Evolutionary conservation across 2,888 invertebrate genomes (phyloP), one percentile per base, ranked within the genome.

Genomic region (Formica aserva): DNA sequence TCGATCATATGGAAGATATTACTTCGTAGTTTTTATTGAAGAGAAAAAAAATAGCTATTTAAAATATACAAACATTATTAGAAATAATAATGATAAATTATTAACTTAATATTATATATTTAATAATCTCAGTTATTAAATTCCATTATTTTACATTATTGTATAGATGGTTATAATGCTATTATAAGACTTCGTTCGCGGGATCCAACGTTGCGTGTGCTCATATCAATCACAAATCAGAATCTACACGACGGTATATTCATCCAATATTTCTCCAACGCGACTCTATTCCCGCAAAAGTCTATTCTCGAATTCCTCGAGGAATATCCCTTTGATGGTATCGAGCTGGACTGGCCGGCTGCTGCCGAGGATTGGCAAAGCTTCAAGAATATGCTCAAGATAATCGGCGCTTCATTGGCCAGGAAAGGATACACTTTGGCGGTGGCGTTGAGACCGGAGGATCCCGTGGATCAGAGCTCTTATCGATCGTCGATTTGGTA

Each of bases 241-340:
- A 75, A 75, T 18, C 15, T n/a, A 29, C 48, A 35, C 26, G n/a
- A 11, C 52, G 26, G 87, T 76, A 3, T 82, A 71, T 11, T 18
- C 80, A 15, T 89, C 85, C 57, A 15, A 66, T 1, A 71, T 32
- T 8, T 55, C 74, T 5, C 63, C 15, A 2, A 88, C 82, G 32
- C 3, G 0, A 29, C 22, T 60, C 1, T n/a, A 6, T 52, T 94
- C 96, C 45, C 82, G 91, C 62, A 95, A 95, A 95, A 96, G 55
- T 97, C 97, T 60, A 96, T 97, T 0, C 93, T 97, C 0, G 95
- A 95, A 63, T 97, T 97, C 91, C 93, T 98, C 71, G 95, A 96
- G 82, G 95, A 96, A 82, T 96, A 97, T 89, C 96, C 96, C 82
- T 98, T 98, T 91, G 98, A 98, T 93, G 98, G 98, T 0, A 95